Conservation (phyloP, 1,140 invertebrate genomes). For the Melitaea cinxia region DNA sequence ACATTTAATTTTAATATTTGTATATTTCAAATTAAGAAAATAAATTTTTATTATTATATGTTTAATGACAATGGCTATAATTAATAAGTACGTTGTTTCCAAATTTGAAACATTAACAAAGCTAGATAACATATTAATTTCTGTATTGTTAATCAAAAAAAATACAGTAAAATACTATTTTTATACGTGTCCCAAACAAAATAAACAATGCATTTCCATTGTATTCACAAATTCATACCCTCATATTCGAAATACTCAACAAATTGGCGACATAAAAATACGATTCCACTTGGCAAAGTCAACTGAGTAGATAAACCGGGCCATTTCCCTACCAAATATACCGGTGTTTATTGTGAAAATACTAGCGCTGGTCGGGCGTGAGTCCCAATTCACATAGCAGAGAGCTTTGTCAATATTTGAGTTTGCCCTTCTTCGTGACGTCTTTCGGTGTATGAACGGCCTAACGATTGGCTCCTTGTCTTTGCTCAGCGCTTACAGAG, state of each 20-base stretch:
- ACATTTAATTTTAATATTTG: too few species aligned
- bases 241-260: neutral
- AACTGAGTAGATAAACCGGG: constrained; percentile 38
- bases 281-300: constrained; percentile 17
- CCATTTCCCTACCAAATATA: constrained; percentile 53
- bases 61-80: too few species aligned
- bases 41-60: too few species aligned
- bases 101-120: too few species aligned
- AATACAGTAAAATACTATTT: too few species aligned
- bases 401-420: constrained; percentile 67
- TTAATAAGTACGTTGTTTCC: too few species aligned
- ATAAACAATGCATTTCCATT: neutral
- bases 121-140: too few species aligned
- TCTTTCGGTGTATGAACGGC: constrained; percentile 40
- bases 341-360: constrained; percentile 63
- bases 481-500: constrained; percentile 38
- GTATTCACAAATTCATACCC: neutral
- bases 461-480: constrained; percentile 28
- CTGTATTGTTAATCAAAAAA: too few species aligned
- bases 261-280: constrained; percentile 11
- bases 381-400: constrained; percentile 53
- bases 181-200: neutral
- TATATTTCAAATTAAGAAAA: too few species aligned
- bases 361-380: constrained; percentile 43
- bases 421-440: constrained; percentile 47